Evolutionary conservation across 1,140 invertebrate genomes (phyloP), one percentile per base, ranked within the genome.

Genomic region (Saccostrea glomerata): DNA sequence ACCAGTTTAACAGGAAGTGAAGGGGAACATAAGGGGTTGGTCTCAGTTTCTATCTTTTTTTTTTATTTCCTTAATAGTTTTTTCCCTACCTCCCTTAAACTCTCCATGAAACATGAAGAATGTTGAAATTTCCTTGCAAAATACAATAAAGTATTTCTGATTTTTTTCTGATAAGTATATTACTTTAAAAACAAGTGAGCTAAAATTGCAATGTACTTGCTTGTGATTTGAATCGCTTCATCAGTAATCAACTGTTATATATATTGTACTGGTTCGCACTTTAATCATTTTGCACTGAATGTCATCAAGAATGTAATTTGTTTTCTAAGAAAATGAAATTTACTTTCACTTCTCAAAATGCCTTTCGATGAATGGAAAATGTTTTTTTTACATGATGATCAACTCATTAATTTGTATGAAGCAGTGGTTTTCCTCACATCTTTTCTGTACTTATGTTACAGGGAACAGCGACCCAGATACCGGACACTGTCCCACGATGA

Each of bases 1-100:
- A 63, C 86, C 13, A 87, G 86, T 47, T 63, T 63, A 63, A 84
- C 86, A 40, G 83, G 70, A 25, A 77, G 70, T 30, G 70, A 77
- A 77, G 70, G 70, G 70, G 25, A 77, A 11, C 23, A 30, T 77
- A 77, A 36, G 70, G 70, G 70, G 70, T 77, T 77, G 70, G 70
- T 77, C 66, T 77, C 5, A 30, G 20, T 30, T 36, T 77, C 13
- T 77, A 15, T 36, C 70, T 77, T 77, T 36, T 36, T 77, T 77
- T 36, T 36, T 77, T 77, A 30, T 36, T 36, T 25, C 70, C 7
- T 30, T 30, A 77, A 15, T 17, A 17, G n/a, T 20, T 84, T 58
- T 84, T 84, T 84, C 55, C 82, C 23, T 25, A 0, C 15, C 4
- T 82, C 5, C 40, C 73, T 23, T 17, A 30, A 30, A 30, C 23